Percentiles rank a stretch among this genome's conserved stretches.
phyloP scores from a whole-genome alignment of 2,113 vertebrate species.

The Podilymbus podiceps region DNA sequence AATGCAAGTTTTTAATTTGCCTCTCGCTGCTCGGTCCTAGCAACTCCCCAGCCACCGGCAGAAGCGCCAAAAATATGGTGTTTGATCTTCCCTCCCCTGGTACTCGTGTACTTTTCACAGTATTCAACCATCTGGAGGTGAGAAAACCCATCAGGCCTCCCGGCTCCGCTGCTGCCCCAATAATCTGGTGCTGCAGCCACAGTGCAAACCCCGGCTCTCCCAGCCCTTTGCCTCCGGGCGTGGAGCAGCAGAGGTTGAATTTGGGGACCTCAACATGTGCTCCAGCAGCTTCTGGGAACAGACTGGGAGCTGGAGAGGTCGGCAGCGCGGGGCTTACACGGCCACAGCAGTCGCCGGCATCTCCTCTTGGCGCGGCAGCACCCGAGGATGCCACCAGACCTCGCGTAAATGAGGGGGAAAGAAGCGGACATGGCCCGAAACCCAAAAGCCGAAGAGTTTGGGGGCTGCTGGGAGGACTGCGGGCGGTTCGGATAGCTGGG shows the following conservation, averaged over 20 bases:
- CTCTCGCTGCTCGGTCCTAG: constrained; percentile 17
- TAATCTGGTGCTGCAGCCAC: background rate
- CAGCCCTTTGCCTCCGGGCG: background rate
- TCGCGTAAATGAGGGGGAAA: background rate
- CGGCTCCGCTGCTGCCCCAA: background rate
- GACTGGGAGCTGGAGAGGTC: rapidly evolving
- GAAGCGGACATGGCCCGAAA: rapidly evolving
- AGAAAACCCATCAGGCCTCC: constrained; percentile 1
- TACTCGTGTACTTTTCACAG: background rate
- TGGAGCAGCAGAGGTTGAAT: background rate
- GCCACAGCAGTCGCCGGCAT: background rate
- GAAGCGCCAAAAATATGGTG: background rate
- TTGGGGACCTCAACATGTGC: rapidly evolving
- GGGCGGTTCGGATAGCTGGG: background rate
- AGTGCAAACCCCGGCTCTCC: background rate
- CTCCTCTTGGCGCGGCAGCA: background rate
- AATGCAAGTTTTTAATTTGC: constrained; percentile 52
- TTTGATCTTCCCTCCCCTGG: constrained; percentile 20
- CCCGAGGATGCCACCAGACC: background rate
- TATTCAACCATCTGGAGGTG: constrained; percentile 40
- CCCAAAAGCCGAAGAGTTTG: no score
- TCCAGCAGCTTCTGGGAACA: background rate
- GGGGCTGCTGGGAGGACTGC: background rate
- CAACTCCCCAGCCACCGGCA: constrained; percentile 5
- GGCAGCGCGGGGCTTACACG: rapidly evolving